These are phyloP conservation scores for Trogon melanurus DNA, from an alignment of 2,113 vertebrate genomes.

Conservation along the genomic window DNA sequence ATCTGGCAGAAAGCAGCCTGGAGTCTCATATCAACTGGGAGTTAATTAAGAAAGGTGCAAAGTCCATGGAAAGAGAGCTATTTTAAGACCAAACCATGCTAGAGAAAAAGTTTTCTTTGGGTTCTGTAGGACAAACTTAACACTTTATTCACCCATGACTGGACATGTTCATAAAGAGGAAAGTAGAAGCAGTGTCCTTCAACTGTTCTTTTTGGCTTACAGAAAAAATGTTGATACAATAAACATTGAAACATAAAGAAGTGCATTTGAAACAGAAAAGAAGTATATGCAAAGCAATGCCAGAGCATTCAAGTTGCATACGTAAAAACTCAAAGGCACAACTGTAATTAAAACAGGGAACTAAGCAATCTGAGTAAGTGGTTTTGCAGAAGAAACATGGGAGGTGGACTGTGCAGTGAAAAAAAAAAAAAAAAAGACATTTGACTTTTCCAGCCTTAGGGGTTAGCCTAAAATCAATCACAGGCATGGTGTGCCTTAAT, in stretches of 20 bases:
- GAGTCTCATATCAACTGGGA: not conserved
- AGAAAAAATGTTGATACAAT: not conserved
- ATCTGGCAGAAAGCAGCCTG: not conserved
- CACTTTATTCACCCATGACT: not conserved
- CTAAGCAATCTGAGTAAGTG: not conserved
- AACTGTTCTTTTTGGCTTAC: not conserved
- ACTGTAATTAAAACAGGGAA: not conserved
- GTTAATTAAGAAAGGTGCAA: not conserved
- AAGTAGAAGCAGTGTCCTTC: not conserved
- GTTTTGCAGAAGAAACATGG: not conserved
- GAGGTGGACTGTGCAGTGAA: not conserved
- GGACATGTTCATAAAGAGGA: not conserved
- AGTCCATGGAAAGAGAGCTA: not conserved
- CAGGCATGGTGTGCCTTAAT: not conserved
- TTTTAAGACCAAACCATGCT: not conserved
- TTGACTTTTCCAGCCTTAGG: not conserved
- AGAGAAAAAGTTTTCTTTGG: not conserved
- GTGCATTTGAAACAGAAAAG: not conserved
- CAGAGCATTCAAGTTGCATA: not conserved
- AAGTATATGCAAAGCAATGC: not conserved
- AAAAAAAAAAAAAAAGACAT: not conserved
- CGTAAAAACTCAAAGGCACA: not conserved
- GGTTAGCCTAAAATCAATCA: not conserved
- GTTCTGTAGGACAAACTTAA: not conserved
- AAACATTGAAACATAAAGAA: not conserved